These are phyloP conservation scores for Toxotes lorentzi DNA, from an alignment of 2,797 vertebrate genomes.

Conservation along the genomic window DNA sequence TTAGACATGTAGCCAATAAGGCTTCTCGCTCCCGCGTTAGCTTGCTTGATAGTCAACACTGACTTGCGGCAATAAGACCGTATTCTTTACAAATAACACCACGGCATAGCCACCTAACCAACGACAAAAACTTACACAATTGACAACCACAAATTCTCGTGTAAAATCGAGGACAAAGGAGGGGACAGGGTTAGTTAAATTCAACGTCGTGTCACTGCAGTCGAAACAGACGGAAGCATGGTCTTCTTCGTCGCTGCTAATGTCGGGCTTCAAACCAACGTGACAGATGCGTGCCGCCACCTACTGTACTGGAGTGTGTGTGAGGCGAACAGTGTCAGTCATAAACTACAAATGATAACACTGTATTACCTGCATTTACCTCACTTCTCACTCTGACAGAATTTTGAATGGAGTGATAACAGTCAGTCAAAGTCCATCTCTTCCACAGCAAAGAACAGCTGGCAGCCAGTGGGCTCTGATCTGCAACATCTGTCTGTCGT, in stretches of 20 bases:
- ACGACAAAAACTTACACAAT: slow-evolving; percentile 71
- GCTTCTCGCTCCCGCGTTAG: slow-evolving; percentile 28
- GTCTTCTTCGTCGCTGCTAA: neutral
- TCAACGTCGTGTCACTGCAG: neutral
- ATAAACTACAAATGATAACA: neutral
- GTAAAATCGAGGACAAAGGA: slow-evolving; percentile 2
- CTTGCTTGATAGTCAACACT: neutral
- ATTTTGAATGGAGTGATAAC: neutral
- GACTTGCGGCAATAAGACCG: fast-evolving
- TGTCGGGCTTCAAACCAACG: too few species aligned
- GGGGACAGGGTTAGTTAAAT: neutral
- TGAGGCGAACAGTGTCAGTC: too few species aligned
- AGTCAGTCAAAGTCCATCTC: neutral
- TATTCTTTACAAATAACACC: neutral
- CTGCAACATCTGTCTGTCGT: neutral
- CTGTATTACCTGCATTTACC: neutral
- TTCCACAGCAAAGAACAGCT: neutral
- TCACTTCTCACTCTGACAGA: neutral
- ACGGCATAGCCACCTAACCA: neutral
- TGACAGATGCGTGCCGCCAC: neutral
- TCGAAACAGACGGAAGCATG: neutral
- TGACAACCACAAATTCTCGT: slow-evolving; percentile 26
- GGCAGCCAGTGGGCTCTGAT: neutral
- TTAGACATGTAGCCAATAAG: slow-evolving; percentile 29
- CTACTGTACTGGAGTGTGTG: slow-evolving; percentile 5